Evolutionary conservation across 2,797 vertebrate genomes (phyloP), one percentile per base, ranked within the genome.

Genomic region (Trematomus bernacchii): DNA sequence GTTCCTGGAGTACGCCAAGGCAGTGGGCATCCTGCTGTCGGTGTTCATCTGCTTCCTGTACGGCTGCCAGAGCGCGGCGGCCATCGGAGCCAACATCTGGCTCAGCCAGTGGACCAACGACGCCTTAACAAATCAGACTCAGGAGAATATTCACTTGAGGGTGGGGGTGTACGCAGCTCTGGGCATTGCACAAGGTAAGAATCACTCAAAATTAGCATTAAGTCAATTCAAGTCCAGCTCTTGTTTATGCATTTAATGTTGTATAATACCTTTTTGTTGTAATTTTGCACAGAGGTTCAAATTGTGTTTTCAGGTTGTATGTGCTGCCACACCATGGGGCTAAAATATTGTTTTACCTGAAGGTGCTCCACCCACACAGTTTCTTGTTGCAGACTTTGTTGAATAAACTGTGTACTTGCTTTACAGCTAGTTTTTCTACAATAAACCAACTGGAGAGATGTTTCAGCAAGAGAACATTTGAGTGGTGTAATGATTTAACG

Each of bases 41-140:
- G 66, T 97, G 43, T 54, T 93, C 80, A 96, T 98, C 87, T 97
- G 96, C 61, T 88, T 97, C 76, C 91, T 99, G n/a, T 97, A 97
- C 0, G 91, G 85, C 78, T 96, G 96, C 80, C 98, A 99, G 92
- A 98, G 95, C 0, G 96, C 96, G 0, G 95, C 97, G 0, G 73
- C 97, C 69, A 96, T 99, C 0, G 97, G 98, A 12, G 95, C 96
- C 21, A 98, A 97, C 0, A 84, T 99, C 85, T 99, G 98, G 98
- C 97, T 99, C 80, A 99, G 97, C 50, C 87, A 93, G 74, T 99
- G 98, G 98, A 96, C 97, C 80, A 97, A 96, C 0, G 98, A 99
- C 37, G 90, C 93, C 0, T 15, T 21, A 0, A 21, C 12, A 2
- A 96, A 95, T 0, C 79, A 79, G 19, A 96, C 92, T 5, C 90